A percentile compares a stretch with the other conserved stretches of the same genome.
Evolutionary conservation across 2,797 vertebrate species (phyloP).

Genomic region (Choloepus didactylus): DNA sequence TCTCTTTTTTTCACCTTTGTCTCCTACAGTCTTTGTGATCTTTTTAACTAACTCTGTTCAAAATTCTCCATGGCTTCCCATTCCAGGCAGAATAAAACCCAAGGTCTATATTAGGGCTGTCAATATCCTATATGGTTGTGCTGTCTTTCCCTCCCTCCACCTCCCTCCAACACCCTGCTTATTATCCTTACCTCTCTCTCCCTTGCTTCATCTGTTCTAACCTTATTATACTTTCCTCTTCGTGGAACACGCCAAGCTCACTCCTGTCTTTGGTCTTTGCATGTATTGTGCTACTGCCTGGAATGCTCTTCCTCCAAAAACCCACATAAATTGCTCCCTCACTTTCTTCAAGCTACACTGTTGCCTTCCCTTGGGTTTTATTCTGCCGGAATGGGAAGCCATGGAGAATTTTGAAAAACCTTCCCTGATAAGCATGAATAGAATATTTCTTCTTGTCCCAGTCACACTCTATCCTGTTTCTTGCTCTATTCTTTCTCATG

Average conservation of each 20-base stretch:
- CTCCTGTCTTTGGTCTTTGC: neutral
- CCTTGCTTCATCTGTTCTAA: neutral
- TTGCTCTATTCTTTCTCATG: neutral
- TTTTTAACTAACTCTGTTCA: neutral
- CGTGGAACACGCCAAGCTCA: neutral
- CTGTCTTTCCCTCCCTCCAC: no score
- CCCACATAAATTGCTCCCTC: neutral
- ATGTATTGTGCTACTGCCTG: neutral
- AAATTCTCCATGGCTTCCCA: neutral
- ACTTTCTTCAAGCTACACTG: neutral
- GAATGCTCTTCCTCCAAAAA: neutral
- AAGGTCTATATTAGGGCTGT: neutral
- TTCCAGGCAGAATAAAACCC: neutral
- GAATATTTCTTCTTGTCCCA: neutral
- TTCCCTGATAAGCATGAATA: neutral
- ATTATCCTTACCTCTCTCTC: no score
- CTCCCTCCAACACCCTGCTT: neutral
- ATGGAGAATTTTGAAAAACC: neutral
- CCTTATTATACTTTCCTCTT: neutral
- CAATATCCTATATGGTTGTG: neutral
- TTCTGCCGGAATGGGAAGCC: neutral
- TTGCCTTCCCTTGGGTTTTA: neutral
- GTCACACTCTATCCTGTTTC: neutral
- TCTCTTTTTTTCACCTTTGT: neutral
- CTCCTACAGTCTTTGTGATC: neutral